Base-by-base conservation (phyloP, 2,113 vertebrate genomes). In the Sminthopsis crassicaudata region DNA sequence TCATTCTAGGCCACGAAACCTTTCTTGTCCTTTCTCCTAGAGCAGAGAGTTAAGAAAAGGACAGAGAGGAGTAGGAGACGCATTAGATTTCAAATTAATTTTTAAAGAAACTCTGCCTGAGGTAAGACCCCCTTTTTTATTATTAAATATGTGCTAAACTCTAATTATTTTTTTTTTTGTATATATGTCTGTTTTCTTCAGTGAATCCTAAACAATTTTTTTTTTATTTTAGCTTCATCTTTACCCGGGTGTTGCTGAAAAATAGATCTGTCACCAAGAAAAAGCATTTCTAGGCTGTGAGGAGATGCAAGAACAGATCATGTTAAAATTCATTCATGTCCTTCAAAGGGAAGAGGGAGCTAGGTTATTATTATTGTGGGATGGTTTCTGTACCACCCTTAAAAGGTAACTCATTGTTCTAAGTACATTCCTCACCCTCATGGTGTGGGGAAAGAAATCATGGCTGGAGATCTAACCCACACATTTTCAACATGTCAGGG, bases 1-100 rank as follows among this genome's bases (percentile, higher is more conserved):
- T 26, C 53, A 93, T 95, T 94, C 90, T 90, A 91, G 52, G 24
- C 53, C 95, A 94, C 90, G n/a, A 24, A 96, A 60, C 0, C 0
- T 60, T 93, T 93, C 67, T 51, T 96, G 26, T 2, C 50, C 95
- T 92, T 50, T 93, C 53, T 91, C 24, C n/a, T 42, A 51, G 95
- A 91, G 89, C 26, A 50, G 57, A 50, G 84, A 54, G 54, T 14
- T 91, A 25, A 92, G 19, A 96, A 94, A 89, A 91, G 51, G 90
- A 90, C 46, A 90, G 11, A 92, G 42, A 26, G 67, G 19, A 84
- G n/a, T 42, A 84, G 67, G 42, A 84, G 19, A 84, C 36, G 36
- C 67, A 84, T 84, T 84, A 23, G n/a, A 42, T 84, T 84, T 84
- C 42, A 84, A 84, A 84, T 84, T 84, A 84, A 84, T 84, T 84